phyloP scores from a whole-genome alignment of 2,113 vertebrate species.

The Elephantulus edwardii region DNA sequence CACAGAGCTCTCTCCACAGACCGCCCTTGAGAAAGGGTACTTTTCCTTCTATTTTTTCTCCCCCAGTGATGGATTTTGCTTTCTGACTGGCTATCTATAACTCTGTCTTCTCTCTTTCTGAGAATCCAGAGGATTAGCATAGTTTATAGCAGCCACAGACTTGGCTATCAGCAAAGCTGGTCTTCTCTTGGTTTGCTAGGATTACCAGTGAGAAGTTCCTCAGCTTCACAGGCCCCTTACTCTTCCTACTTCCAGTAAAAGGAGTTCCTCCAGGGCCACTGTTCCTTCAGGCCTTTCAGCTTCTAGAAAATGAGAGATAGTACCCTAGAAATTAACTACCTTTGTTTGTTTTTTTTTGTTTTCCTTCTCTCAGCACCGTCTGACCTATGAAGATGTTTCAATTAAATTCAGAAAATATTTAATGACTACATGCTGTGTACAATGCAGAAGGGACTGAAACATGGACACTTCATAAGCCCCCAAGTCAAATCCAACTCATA shows the following conservation, averaged over 20 bases:
- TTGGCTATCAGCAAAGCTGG: rapidly evolving
- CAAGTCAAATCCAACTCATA: no score
- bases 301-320: neutral
- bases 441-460: neutral
- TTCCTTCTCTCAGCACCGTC: neutral
- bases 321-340: no score
- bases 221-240: neutral
- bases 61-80: neutral
- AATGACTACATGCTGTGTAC: neutral
- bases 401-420: neutral
- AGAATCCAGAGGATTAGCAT: neutral
- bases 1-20: neutral
- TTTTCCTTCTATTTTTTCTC: neutral
- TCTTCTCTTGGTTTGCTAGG: neutral
- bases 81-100: neutral
- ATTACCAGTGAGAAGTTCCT: neutral
- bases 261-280: rapidly evolving
- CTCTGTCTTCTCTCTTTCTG: neutral
- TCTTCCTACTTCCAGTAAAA: neutral
- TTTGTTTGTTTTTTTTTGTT: rapidly evolving
- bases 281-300: neutral
- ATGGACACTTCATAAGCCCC: neutral
- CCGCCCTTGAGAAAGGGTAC: neutral
- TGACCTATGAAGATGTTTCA: neutral
- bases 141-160: neutral